These are phyloP conservation scores for Anguilla rostrata DNA, from an alignment of 2,113 vertebrate species.

Conservation along the genomic window DNA sequence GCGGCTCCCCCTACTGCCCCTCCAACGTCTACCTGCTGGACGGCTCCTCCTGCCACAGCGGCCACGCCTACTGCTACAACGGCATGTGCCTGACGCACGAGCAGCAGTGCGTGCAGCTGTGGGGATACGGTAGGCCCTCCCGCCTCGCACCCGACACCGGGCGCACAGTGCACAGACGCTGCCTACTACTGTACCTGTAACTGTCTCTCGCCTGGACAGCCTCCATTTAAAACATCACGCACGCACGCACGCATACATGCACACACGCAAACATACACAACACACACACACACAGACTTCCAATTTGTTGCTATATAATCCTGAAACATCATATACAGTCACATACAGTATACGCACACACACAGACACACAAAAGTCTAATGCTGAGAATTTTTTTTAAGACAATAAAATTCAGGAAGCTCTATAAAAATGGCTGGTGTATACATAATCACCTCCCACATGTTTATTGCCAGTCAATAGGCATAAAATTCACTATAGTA, in stretches of 20 bases:
- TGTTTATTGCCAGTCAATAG: too few species aligned
- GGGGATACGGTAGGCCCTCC: conserved; percentile 83
- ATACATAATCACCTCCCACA: too few species aligned
- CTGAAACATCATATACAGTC: not conserved
- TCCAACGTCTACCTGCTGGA: conserved; percentile 86
- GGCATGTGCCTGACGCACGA: conserved; percentile 91
- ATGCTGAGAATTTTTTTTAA: too few species aligned
- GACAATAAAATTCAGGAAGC: too few species aligned
- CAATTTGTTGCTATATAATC: too few species aligned
- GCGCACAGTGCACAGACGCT: not conserved
- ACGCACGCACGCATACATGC: not conserved
- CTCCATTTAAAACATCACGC: not conserved
- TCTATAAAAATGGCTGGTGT: too few species aligned
- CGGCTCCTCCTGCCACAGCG: conserved; percentile 76
- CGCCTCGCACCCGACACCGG: conserved; percentile 73
- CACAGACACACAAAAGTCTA: not conserved
- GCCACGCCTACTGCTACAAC: conserved; percentile 81
- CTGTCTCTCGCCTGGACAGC: not conserved
- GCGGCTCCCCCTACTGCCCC: conserved; percentile 82
- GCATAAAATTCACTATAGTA: too few species aligned
- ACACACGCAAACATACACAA: not conserved
- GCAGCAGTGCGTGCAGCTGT: conserved; percentile 88
- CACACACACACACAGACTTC: too few species aligned
- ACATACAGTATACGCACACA: not conserved
- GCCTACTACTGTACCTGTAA: not conserved